Conservation (phyloP, 2,888 invertebrate species). For the Willowsia nigromaculata region DNA sequence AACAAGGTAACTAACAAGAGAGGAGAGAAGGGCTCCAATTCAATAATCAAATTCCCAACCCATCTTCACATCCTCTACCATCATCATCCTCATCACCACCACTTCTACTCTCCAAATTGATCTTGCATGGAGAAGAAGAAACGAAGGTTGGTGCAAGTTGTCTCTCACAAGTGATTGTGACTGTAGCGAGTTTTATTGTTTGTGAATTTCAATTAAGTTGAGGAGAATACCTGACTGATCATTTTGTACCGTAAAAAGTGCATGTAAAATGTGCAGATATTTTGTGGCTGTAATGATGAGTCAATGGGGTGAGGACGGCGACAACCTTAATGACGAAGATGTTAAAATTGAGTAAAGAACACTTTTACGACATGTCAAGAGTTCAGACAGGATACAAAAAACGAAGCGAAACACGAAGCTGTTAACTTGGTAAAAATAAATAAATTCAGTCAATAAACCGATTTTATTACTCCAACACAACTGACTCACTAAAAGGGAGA, state of each 20-base stretch:
- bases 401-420: neutral
- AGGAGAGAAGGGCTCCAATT: slow-evolving; percentile 6
- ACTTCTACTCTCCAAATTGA: neutral
- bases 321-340: neutral
- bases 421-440: neutral
- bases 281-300: neutral
- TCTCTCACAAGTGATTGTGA: neutral
- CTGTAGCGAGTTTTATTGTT: no score
- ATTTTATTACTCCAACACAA: neutral
- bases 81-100: neutral
- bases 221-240: neutral
- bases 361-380: slow-evolving; percentile 39
- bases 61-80: neutral
- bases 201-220: no score
- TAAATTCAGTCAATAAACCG: slow-evolving; percentile 16
- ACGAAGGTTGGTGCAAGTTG: neutral
- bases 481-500: neutral
- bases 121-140: neutral
- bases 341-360: neutral
- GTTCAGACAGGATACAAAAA: slow-evolving; percentile 22
- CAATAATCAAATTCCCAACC: neutral
- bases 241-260: neutral
- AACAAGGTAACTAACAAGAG: neutral
- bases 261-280: neutral
- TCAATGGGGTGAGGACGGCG: neutral